phyloP scores from a whole-genome alignment of 2,888 invertebrate genomes.

The Lapara coniferarum region DNA sequence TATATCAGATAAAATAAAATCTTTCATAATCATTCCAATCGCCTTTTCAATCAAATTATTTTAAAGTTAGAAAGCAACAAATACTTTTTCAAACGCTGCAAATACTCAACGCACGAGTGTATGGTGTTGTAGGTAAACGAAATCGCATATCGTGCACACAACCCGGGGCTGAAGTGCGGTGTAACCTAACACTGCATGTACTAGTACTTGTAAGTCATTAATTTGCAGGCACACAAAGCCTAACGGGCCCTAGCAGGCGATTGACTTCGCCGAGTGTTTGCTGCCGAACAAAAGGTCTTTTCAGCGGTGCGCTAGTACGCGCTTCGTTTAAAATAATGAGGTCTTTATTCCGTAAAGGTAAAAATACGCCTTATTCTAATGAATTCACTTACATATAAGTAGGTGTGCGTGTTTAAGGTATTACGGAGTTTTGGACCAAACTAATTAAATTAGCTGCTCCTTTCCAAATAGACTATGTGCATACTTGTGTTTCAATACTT shows the following conservation, averaged over 20 bases:
- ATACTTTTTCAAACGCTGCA: neutral
- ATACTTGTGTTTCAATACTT: neutral
- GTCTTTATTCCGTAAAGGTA: slow-evolving; percentile 69
- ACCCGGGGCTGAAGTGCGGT: slow-evolving; percentile 42
- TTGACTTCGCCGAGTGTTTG: slow-evolving; percentile 79
- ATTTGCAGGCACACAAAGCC: slow-evolving; percentile 75
- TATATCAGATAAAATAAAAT: too few relatives aligned
- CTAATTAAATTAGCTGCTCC: neutral
- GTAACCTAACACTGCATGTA: slow-evolving; percentile 61
- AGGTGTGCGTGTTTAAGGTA: neutral
- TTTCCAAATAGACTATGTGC: slow-evolving; percentile 1
- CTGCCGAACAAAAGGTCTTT: slow-evolving; percentile 75
- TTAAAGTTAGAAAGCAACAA: neutral
- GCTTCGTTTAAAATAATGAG: slow-evolving; percentile 76
- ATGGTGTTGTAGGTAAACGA: slow-evolving; percentile 22
- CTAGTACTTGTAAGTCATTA: slow-evolving; percentile 66
- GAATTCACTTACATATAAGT: slow-evolving; percentile 28
- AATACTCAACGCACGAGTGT: neutral
- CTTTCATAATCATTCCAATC: neutral
- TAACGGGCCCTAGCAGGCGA: slow-evolving; percentile 59
- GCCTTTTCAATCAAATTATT: neutral
- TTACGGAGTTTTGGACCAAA: neutral
- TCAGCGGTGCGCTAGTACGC: slow-evolving; percentile 66
- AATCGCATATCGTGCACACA: slow-evolving; percentile 5
- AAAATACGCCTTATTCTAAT: slow-evolving; percentile 19